Evolutionary conservation across 2,888 invertebrate species (phyloP).

Genomic region (Aproaerema taeniolella): DNA sequence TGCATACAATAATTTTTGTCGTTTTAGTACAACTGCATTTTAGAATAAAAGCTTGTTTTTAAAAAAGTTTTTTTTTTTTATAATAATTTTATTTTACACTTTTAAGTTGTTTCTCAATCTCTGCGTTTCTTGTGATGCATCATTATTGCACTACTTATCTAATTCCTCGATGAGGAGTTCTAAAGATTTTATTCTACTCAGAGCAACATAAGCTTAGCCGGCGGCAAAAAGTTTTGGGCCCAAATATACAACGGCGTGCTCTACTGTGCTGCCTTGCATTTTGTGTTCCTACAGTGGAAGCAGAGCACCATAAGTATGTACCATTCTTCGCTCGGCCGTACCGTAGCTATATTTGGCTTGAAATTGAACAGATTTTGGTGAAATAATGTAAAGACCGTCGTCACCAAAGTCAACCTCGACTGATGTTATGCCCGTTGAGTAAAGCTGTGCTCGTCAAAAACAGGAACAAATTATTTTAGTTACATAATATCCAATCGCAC

Average conservation of each 20-base stretch:
- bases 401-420: not conserved
- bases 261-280: not conserved
- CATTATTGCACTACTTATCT: not conserved
- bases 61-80: too few relatives aligned
- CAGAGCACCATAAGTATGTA: not conserved
- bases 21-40: too few relatives aligned
- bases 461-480: not conserved
- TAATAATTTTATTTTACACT: too few relatives aligned
- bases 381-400: not conserved
- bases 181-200: not conserved
- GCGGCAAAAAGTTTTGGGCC: not conserved
- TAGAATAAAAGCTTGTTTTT: too few relatives aligned
- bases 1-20: too few relatives aligned
- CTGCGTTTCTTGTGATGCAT: too few relatives aligned
- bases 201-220: not conserved
- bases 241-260: too few relatives aligned
- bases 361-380: not conserved
- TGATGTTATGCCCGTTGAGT: not conserved
- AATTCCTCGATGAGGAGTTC: not conserved
- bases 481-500: conserved; percentile 10
- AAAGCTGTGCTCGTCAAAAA: not conserved
- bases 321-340: not conserved
- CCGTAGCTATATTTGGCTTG: not conserved
- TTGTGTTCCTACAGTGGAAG: not conserved
- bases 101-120: too few relatives aligned